Base-by-base conservation (phyloP, 2,113 vertebrate species). In the Apodemus speciosus region DNA sequence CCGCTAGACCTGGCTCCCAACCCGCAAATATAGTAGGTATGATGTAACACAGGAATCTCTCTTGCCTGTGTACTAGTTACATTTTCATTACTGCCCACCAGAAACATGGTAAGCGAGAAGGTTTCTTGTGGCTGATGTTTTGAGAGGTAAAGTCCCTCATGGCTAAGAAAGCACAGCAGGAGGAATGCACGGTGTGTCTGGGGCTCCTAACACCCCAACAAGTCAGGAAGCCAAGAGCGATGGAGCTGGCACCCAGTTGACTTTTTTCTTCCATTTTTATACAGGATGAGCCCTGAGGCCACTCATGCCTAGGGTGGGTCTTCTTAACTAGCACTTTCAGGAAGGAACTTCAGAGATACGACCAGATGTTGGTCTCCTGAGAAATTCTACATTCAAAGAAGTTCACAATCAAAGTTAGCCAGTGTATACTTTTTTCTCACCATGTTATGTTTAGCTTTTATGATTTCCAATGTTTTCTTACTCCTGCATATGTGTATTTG, bases 41-140 rank as follows among this genome's bases (percentile, higher is more conserved):
- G n/a, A 10, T 2, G 20, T 5, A 16, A 3, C 43, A 40, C 56
- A 64, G 15, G 27, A 23, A 43, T 6, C 73, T 51, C 69, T 35
- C n/a, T 35, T 2, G 16, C 2, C 21, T 0, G 1, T 10, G 30
- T n/a, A 27, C 23, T 6, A 6, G 27, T 64, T 84, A 32, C 13
- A 20, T 32, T 46, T 16, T 64, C 40, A 64, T 32, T 11, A 43
- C 9, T 32, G 14, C n/a, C 0, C 30, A 84, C 38, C 40, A 40
- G 30, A 60, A 7, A 23, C 6, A 30, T 9, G 6, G 30, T 32
- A 20, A 32, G 18, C 9, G 49, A 10, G 18, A 32, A 16, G 38
- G 9, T 43, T 60, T 43, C 30, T 46, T 10, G 23, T 46, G 58
- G 81, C 80, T 64, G 27, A 9, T 6, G 35, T 60, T 20, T 46